Percentiles rank a stretch among this genome's conserved stretches.
These are phyloP conservation scores for Adoxophyes honmai DNA, from an alignment of 1,140 invertebrate genomes.

Conservation along the genomic window DNA sequence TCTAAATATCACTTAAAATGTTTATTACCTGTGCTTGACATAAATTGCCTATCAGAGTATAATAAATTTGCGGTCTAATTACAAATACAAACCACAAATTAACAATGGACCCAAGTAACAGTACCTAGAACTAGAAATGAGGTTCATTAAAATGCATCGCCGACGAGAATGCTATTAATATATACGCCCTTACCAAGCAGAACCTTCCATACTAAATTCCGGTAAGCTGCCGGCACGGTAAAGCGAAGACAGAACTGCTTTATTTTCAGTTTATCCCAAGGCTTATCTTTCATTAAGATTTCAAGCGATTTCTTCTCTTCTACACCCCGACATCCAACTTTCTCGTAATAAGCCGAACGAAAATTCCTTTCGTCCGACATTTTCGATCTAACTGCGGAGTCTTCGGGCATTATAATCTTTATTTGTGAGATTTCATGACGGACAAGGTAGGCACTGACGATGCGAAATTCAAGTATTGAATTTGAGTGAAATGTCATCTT, in stretches of 20 bases:
- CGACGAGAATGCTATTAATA: too few relatives aligned
- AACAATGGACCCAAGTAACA: too few relatives aligned
- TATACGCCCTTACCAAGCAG: slow-evolving; percentile 80
- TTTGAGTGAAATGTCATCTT: neutral
- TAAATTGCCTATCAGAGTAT: too few relatives aligned
- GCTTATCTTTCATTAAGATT: slow-evolving; percentile 91
- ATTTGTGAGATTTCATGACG: slow-evolving; percentile 2
- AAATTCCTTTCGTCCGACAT: slow-evolving; percentile 89
- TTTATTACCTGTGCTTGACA: too few relatives aligned
- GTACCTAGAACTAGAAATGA: too few relatives aligned
- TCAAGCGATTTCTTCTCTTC: slow-evolving; percentile 96
- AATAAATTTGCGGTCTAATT: too few relatives aligned
- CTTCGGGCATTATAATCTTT: slow-evolving; percentile 1
- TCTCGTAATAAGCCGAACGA: slow-evolving; percentile 93
- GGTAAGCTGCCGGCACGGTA: slow-evolving; percentile 88
- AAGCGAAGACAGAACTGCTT: slow-evolving; percentile 91
- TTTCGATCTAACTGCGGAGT: slow-evolving; percentile 11
- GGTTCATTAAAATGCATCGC: too few relatives aligned
- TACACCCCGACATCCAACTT: slow-evolving; percentile 91
- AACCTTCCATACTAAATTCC: slow-evolving; percentile 91
- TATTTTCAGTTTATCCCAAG: slow-evolving; percentile 88
- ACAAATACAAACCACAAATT: too few relatives aligned
- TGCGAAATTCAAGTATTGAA: too few relatives aligned
- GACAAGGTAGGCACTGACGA: neutral
- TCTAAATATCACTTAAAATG: too few relatives aligned